Evolutionary conservation across 2,113 vertebrate species (phyloP), one percentile per base, ranked within the genome.

Genomic region (Prochilodus magdalenae): DNA sequence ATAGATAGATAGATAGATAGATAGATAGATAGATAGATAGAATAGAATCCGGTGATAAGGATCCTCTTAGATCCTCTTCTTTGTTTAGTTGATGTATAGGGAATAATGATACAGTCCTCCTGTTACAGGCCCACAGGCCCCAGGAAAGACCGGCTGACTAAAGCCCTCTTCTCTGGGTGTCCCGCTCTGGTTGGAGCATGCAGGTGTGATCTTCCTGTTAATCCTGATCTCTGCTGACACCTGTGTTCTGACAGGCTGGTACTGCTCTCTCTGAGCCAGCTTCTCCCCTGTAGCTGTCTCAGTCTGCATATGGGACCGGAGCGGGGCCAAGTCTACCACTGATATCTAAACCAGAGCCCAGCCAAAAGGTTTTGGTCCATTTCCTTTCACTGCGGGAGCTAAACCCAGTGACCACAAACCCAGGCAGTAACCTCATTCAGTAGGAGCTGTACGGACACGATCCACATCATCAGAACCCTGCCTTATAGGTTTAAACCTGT

Each of bases 191-290:
- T 40, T 85, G 79, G 75, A 29, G 20, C 67, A 30, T 22, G 60
- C 65, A 83, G 83, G 71, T 69, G 71, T 72, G 70, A 85, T 85
- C 60, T 83, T 53, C 40, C 47, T 60, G 73, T 81, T 87, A 85
- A 86, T 86, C 86, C 85, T 85, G 70, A 89, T 87, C 83, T 80
- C 73, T 77, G 81, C 75, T 81, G 85, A 86, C 86, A 86, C 80
- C 80, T 84, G 73, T 78, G 65, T 65, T 76, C 78, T 69, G 66
- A 78, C 44, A 78, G 49, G 26, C 77, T 62, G n/a, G 7, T 67
- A 66, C 77, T 53, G 55, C 30, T 59, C 78, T 66, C n/a, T 53
- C n/a, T 24, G 11, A 44, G 33, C 36, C 66, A 44, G 33, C 11
- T 26, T 70, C 33, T 70, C 66, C 22, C 11, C 24, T n/a, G 11